Conservation (phyloP, 1,140 invertebrate genomes). For the Daktulosphaira vitifoliae region DNA sequence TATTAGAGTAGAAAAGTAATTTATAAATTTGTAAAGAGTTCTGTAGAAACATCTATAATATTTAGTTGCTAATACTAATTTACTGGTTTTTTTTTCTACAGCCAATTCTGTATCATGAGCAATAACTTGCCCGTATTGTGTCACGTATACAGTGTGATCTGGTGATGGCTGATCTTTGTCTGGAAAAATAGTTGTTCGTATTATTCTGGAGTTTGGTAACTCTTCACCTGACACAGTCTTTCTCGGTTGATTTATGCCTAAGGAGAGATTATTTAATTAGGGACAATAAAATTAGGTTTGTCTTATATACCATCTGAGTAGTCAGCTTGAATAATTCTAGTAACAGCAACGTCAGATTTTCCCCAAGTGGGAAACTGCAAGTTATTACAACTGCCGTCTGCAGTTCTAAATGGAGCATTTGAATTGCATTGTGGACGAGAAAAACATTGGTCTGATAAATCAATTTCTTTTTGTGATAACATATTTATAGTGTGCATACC, state of each 20-base stretch:
- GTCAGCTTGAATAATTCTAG: conserved; percentile 64
- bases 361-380: conserved; percentile 59
- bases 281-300: neutral
- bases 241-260: neutral
- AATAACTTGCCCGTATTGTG: neutral
- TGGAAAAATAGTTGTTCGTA: neutral
- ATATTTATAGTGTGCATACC: no score
- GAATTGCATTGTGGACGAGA: neutral
- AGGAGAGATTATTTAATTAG: neutral
- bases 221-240: neutral
- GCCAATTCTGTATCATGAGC: neutral
- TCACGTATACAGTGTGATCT: neutral
- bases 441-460: conserved; percentile 4
- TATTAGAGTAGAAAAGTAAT: no score
- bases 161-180: neutral
- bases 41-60: no score
- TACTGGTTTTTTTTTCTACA: neutral
- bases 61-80: no score
- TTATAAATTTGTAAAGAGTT: no score
- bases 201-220: neutral
- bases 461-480: no score
- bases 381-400: conserved; percentile 81
- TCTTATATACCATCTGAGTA: conserved; percentile 60
- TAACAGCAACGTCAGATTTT: conserved; percentile 58
- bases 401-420: conserved; percentile 53